Conservation (phyloP, 2,888 invertebrate species). For the Rambutsinella grinnellia region DNA sequence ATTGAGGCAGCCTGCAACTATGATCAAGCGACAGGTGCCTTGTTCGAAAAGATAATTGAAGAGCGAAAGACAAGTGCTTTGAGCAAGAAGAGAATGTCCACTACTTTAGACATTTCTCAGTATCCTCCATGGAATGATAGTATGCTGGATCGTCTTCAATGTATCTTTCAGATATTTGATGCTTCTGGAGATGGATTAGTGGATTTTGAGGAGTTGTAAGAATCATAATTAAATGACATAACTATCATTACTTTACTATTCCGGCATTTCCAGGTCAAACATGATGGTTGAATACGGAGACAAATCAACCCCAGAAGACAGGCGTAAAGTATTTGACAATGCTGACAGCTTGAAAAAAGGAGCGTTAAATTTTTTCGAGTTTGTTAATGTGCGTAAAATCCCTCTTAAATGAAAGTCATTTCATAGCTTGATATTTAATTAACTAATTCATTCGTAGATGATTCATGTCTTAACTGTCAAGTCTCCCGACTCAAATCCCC, state of each 20-base stretch:
- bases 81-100: conserved; percentile 6
- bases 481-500: conserved; percentile 17
- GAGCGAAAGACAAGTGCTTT: conserved; percentile 27
- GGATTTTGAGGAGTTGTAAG: conserved; percentile 52
- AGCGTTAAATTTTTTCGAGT: conserved; percentile 44
- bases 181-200: conserved; percentile 48
- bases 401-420: background rate
- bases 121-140: conserved; percentile 51
- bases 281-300: conserved; percentile 49
- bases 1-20: conserved; percentile 48
- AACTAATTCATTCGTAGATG: conserved; percentile 26
- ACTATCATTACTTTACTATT: too few species aligned
- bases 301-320: conserved; percentile 31
- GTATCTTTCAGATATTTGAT: conserved; percentile 56
- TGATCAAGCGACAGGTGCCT: conserved; percentile 24
- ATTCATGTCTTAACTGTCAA: conserved; percentile 50
- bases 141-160: conserved; percentile 34
- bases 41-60: conserved; percentile 42
- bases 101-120: conserved; percentile 36
- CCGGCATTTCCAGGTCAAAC: conserved; percentile 1
- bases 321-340: conserved; percentile 26
- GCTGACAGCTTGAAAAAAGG: conserved; percentile 27
- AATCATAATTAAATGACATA: background rate
- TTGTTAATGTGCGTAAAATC: conserved; percentile 36
- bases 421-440: background rate